phyloP scores from a whole-genome alignment of 2,888 invertebrate species.

The Mesorhabditis sp. region DNA sequence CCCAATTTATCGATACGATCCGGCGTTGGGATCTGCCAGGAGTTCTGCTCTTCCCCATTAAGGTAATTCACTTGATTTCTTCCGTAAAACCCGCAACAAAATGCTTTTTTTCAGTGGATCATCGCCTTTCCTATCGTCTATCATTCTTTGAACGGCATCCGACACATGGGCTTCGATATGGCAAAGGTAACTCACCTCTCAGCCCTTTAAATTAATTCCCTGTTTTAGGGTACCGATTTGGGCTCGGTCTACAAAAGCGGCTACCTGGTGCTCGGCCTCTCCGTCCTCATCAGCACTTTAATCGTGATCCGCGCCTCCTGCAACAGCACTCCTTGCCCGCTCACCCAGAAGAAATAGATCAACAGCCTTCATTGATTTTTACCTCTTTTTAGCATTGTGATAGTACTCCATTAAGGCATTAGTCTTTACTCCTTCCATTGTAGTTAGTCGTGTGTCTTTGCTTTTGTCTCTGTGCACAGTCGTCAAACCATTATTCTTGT shows the following conservation, averaged over 20 bases:
- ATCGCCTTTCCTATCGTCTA: slow-evolving; percentile 56
- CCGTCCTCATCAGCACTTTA: slow-evolving; percentile 45
- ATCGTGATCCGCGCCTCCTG: slow-evolving; percentile 41
- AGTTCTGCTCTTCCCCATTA: slow-evolving; percentile 49
- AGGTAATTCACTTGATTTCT: slow-evolving; percentile 20
- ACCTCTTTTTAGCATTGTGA: slow-evolving; percentile 1
- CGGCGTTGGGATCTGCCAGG: slow-evolving; percentile 46
- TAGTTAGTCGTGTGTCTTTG: too few species aligned
- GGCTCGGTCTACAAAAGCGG: slow-evolving; percentile 50
- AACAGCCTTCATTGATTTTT: slow-evolving; percentile 7
- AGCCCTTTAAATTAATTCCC: slow-evolving; percentile 22
- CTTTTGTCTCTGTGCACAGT: too few species aligned
- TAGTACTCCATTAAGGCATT: neutral
- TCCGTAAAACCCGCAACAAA: neutral
- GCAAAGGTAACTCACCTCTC: slow-evolving; percentile 46
- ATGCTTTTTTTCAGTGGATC: slow-evolving; percentile 35
- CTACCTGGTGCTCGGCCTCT: slow-evolving; percentile 51
- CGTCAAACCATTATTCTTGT: too few species aligned
- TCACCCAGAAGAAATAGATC: slow-evolving; percentile 11
- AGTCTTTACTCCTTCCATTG: neutral
- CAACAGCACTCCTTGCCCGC: slow-evolving; percentile 17
- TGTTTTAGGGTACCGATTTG: slow-evolving; percentile 23
- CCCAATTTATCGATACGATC: slow-evolving; percentile 50
- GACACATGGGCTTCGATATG: slow-evolving; percentile 56
- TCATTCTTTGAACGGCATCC: slow-evolving; percentile 57